Evolutionary conservation across 2,113 vertebrate genomes (phyloP), one percentile per base, ranked within the genome.

Genomic region (Himantopus leucocephalus): DNA sequence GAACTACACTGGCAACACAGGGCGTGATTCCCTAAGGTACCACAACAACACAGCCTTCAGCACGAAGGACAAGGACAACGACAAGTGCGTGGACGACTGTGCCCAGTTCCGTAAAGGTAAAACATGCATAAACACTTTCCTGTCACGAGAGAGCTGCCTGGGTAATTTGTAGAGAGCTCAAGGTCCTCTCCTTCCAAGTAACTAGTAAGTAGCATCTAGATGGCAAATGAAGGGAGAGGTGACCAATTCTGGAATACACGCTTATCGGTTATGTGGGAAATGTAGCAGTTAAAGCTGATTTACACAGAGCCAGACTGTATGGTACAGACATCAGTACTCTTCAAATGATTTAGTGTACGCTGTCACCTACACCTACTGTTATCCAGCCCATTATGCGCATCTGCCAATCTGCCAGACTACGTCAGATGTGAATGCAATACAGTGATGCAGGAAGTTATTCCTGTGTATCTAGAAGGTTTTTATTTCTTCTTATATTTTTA

Each of bases 41-140:
- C 99, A 99, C 97, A 99, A 99, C 98, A 99, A 99, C 98, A 99
- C 99, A 2, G 99, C 99, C 98, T 99, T 99, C 98, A 99, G 99
- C 98, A 99, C 99, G 26, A 99, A 98, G 86, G 98, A 99, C 98
- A 99, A 99, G 97, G 99, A 99, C 98, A 99, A 99, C 0, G 99
- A 99, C 98, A 99, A 99, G 96, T 99, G 99, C 2, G 96, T 99
- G 88, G 99, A 99, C 14, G 97, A 99, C 96, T 99, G 99, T 0
- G 99, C 99, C 5, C 88, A 98, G 75, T 98, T 99, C 70, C 99
- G 99, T 29, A 99, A 99, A 99, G 99, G 99, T 98, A 96, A 95
- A 50, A 3, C 4, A 2, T 9, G 8, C 6, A 17, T 5, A 22
- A 8, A n/a, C 3, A 7, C 19, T 50, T 1, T 8, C 50, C 68